Base-by-base conservation (phyloP, 2,113 vertebrate species). In the Oryzias curvinotus region DNA sequence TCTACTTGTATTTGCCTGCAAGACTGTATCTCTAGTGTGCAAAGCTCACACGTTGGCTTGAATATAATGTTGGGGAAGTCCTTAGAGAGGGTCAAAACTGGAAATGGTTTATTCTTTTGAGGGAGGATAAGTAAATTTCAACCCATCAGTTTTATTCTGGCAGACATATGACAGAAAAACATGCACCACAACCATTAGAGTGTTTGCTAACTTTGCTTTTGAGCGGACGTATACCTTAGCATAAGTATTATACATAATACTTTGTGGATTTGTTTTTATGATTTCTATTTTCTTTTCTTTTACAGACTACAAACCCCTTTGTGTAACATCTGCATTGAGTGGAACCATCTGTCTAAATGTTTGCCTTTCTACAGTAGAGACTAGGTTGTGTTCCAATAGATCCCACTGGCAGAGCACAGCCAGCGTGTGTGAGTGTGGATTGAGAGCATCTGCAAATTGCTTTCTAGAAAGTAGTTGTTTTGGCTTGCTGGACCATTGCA, bases 291-390 rank as follows among this genome's bases (percentile, higher is more conserved):
- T 66, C 5, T 62, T 68, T 56, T 43, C 25, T 60, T 62, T 63
- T 19, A 51, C 18, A 71, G 15, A 47, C 62, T n/a, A 52, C n/a
- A 18, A 17, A 74, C 68, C 52, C 28, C 26, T 72, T 47, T 44
- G 23, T 71, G 36, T 56, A 26, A 65, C 69, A 59, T 57, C 23
- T 62, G 25, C 49, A 48, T 21, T 49, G 60, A 76, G 65, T 58
- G 14, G 12, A 55, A 56, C 61, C 54, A 77, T 79, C 57, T 79
- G 67, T 77, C 18, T 60, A 57, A 62, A 76, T 73, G 51, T 67
- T 63, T 67, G 54, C 19, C 51, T 61, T 64, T 77, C 70, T 65
- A 73, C 52, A 62, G 52, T 48, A 57, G 57, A 55, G 26, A 68
- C 50, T 68, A 44, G 46, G 42, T 30, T 52, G 53, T 62, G 17